Base-by-base conservation (phyloP, 2,888 invertebrate species). In the Lasioglossum malachurum region DNA sequence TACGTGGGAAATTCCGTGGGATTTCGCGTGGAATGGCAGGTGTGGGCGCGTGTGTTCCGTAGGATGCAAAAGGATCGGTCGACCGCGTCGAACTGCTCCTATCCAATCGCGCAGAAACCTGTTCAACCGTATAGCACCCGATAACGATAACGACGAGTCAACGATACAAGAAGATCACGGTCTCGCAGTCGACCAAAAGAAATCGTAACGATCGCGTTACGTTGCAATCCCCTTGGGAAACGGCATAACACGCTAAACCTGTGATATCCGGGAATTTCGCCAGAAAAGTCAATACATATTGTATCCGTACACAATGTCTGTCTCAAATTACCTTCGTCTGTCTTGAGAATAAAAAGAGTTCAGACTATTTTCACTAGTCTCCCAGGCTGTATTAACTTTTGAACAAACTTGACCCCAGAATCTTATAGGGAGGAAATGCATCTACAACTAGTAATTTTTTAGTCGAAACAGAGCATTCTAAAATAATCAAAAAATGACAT, bases 141-240 rank as follows among this genome's bases (percentile, higher is more conserved):
- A 89, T 87, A 89, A 88, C 60, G 60, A 60, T 60, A 60, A 60
- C 88, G 80, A 87, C 76, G 71, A 80, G 84, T 71, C 71, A 38
- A 16, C n/a, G 84, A 82, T 79, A 81, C 72, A 79, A 79, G 78
- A 76, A 84, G 69, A 78, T 76, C n/a, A 35, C 35, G 35, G 31
- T 67, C 19, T 31, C 67, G 35, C 35, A 67, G 7, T 35, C 67
- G 35, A 35, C 67, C 67, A 31, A 67, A 67, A 67, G 67, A 67
- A 67, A 67, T 67, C 31, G 16, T 19, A 8, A 38, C 35, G 69
- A 69, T 38, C 38, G 60, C 60, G 60, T 57, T 57, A n/a, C 60
- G 14, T 14, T 60, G n/a, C 53, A 53, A 23, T 23, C 23, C 7
- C 53, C 53, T 2, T 2, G 53, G 53, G 23, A 8, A 53, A 53